Percentiles rank a stretch among this genome's conserved stretches.
Conservation (phyloP, 2,113 vertebrate genomes). For the Seriola dumerili region DNA sequence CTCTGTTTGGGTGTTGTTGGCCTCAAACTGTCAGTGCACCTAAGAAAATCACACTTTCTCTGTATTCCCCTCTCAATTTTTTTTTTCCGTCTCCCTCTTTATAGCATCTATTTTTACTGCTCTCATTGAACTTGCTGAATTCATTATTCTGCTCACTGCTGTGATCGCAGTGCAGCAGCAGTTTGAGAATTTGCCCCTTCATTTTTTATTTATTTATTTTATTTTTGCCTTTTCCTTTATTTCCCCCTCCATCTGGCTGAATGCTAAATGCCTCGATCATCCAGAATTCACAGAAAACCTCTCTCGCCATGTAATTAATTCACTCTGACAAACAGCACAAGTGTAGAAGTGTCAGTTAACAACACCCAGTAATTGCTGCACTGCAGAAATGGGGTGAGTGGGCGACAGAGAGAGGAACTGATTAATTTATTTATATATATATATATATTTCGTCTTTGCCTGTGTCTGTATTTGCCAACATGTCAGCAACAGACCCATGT, state of each 20-base stretch:
- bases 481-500: not conserved
- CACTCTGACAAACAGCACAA: constrained; percentile 9
- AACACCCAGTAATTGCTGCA: constrained; percentile 45
- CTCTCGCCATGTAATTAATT: constrained; percentile 42
- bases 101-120: constrained; percentile 58
- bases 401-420: not conserved
- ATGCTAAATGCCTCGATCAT: not conserved
- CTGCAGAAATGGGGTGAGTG: constrained; percentile 12
- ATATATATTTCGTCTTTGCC: not conserved
- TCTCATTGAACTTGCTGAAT: constrained; percentile 38
- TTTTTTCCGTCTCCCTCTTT: constrained; percentile 22
- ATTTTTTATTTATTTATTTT: not conserved
- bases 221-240: not conserved
- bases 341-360: constrained; percentile 31
- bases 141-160: constrained; percentile 28
- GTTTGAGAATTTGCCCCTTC: constrained; percentile 5
- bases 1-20: constrained; percentile 37
- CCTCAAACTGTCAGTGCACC: constrained; percentile 76
- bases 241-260: constrained; percentile 10
- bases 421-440: not conserved
- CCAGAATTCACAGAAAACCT: not conserved
- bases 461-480: not conserved
- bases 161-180: constrained; percentile 3
- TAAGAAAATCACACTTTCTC: constrained; percentile 54
- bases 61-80: constrained; percentile 10